Percentiles rank a stretch among this genome's conserved stretches.
phyloP scores from a whole-genome alignment of 2,797 vertebrate species.

The Eurystomus glaucurus region DNA sequence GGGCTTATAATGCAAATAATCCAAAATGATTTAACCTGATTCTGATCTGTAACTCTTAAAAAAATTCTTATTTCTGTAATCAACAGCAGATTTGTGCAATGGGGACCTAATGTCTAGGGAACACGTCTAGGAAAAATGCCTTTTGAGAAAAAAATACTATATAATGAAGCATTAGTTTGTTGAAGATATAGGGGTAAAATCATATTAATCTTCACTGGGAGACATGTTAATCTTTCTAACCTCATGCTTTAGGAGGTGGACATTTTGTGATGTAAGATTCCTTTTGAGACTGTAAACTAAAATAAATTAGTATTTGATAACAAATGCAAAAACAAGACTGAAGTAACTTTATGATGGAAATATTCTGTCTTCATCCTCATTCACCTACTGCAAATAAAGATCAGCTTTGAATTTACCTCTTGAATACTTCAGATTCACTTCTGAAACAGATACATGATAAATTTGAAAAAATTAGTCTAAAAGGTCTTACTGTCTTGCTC shows the following conservation, averaged over 20 bases:
- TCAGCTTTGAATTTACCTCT: conserved; percentile 26
- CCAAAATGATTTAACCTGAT: neutral
- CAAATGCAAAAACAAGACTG: neutral
- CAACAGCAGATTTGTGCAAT: neutral
- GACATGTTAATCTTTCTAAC: neutral
- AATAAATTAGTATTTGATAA: neutral
- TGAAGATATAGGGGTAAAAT: neutral
- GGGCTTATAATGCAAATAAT: neutral
- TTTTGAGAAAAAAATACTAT: neutral
- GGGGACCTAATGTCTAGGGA: neutral
- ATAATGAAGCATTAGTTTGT: neutral
- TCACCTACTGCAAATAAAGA: neutral
- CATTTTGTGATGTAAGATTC: neutral
- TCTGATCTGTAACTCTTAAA: neutral
- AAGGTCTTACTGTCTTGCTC: neutral
- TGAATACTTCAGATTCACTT: neutral
- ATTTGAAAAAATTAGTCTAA: neutral
- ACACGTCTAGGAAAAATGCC: too few species aligned
- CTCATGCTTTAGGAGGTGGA: neutral
- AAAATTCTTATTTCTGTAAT: neutral
- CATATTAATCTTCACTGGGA: neutral
- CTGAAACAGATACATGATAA: neutral
- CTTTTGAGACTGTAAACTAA: neutral
- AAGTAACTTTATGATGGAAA: neutral
- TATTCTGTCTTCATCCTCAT: neutral